Evolutionary conservation across 2,888 invertebrate genomes (phyloP).

Genomic region (Uloborus plumipes): DNA sequence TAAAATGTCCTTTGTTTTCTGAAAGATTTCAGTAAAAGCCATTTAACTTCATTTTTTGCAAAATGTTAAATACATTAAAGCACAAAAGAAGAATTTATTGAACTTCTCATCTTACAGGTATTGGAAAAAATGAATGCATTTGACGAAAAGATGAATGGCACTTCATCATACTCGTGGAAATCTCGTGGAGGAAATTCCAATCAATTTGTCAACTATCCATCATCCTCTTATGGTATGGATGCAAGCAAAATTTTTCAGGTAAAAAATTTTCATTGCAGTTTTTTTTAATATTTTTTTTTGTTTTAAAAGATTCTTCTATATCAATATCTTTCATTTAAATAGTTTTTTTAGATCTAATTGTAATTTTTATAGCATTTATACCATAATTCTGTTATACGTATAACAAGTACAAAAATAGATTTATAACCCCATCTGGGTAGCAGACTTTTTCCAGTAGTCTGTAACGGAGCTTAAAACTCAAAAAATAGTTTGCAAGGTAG

Average conservation of each 20-base stretch:
- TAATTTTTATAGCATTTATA: too few relatives aligned
- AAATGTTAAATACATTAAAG: too few relatives aligned
- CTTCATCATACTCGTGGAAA: constrained; percentile 85
- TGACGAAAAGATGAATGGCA: constrained; percentile 84
- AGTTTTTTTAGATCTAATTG: background rate
- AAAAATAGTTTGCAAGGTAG: too few relatives aligned
- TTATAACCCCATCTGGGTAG: too few relatives aligned
- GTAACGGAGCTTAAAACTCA: too few relatives aligned
- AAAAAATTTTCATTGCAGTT: constrained; percentile 66
- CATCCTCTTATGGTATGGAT: constrained; percentile 92
- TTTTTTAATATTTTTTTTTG: background rate
- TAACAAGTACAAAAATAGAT: too few relatives aligned
- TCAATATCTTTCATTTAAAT: background rate
- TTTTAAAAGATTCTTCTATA: background rate
- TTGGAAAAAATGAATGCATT: constrained; percentile 89
- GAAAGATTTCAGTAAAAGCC: too few relatives aligned
- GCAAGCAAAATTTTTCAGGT: constrained; percentile 93
- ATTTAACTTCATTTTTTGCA: too few relatives aligned
- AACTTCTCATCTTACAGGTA: constrained; percentile 69
- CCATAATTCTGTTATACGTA: too few relatives aligned
- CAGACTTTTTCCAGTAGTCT: too few relatives aligned
- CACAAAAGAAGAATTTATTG: too few relatives aligned
- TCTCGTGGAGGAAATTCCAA: constrained; percentile 88
- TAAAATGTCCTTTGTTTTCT: too few relatives aligned
- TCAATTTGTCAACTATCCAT: constrained; percentile 87